Conservation (phyloP, 2,888 invertebrate genomes). For the Vesta saturnalis region DNA sequence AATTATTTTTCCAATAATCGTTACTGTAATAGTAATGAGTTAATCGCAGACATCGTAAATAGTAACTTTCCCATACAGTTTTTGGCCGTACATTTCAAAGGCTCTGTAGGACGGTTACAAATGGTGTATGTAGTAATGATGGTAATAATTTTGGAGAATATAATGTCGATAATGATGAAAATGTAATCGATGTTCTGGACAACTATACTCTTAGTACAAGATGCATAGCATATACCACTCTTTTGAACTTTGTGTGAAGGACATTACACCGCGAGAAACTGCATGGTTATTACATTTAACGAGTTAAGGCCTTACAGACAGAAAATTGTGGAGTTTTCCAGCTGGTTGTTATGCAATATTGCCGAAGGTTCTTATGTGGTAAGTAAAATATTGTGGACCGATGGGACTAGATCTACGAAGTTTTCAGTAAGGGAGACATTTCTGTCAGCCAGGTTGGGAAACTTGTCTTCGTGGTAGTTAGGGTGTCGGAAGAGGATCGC, state of each 20-base stretch:
- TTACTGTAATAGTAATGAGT: no score
- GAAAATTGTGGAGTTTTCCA: constrained; percentile 11
- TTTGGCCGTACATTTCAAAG: constrained; percentile 11
- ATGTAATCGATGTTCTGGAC: constrained; percentile 8
- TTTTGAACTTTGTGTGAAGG: constrained; percentile 9
- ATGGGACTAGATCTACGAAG: no score
- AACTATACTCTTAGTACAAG: neutral
- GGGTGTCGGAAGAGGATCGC: no score
- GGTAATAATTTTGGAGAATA: neutral
- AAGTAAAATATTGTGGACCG: no score
- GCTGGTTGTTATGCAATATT: constrained; percentile 8
- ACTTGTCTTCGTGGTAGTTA: no score
- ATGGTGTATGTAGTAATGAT: neutral
- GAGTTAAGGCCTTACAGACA: neutral
- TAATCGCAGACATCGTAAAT: no score
- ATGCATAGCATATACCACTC: neutral
- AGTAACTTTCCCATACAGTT: no score
- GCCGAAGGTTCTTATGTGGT: no score
- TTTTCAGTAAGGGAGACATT: no score
- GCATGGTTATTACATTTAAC: no score
- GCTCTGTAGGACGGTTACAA: constrained; percentile 6
- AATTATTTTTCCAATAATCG: no score
- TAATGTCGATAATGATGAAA: constrained; percentile 12
- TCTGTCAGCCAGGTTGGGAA: no score
- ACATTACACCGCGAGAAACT: neutral